Base-by-base conservation (phyloP, 2,797 vertebrate genomes). In the Acanthis flammea region DNA sequence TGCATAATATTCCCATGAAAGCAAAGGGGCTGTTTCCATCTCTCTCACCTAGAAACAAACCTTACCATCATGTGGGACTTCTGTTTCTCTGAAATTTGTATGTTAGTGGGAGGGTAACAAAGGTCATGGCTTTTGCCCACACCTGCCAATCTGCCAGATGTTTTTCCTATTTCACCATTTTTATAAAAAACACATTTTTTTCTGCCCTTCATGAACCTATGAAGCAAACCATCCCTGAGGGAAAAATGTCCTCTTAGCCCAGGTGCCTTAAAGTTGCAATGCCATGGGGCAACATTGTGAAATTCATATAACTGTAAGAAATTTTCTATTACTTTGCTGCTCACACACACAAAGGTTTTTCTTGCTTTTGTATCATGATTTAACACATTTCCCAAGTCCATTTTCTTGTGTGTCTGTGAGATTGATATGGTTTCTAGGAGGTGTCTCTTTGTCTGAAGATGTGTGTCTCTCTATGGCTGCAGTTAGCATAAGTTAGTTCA, bases 51-150 rank as follows among this genome's bases (percentile, higher is more conserved):
- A 57, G 10, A 15, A 85, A 30, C 14, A 70, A 50, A 72, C 7
- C 8, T 7, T 10, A 27, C 0, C 4, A 5, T 24, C 0, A 0
- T 25, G 21, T 10, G 54, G 30, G 4, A 62, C 9, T 31, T 53
- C 12, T 62, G 3, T 53, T 71, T 60, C 27, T 27, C 25, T 48
- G 44, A 66, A 62, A 50, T 10, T 37, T 35, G 4, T 37, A 6
- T 54, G 14, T 19, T 72, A 19, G 23, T 42, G 21, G 27, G 14
- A 79, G 2, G 5, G 6, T 41, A 18, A 23, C 17, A 71, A 71
- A 82, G 6, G 19, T 19, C 45, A 27, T 28, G 13, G 19, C 22
- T 60, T 81, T 77, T 71, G 6, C 7, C 27, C 6, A n/a, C 23
- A 27, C 6, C 3, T 48, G 25, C 8, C n/a, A 31, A 15, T 81